Evolutionary conservation across 2,113 vertebrate species (phyloP).

Genomic region (Ameiurus melas): DNA sequence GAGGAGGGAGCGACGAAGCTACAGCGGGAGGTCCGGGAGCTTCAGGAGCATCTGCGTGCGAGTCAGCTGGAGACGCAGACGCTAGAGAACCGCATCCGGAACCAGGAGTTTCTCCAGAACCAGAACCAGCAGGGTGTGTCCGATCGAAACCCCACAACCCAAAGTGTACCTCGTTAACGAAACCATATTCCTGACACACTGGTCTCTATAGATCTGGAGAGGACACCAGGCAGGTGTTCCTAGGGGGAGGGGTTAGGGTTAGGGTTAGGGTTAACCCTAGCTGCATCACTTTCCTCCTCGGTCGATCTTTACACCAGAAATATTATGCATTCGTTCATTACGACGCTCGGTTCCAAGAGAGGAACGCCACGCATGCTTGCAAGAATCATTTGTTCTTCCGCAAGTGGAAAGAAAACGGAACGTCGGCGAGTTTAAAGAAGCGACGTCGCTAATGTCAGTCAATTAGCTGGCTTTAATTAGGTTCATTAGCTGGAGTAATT

Average conservation of each 20-base stretch:
- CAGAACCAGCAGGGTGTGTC: slow-evolving; percentile 72
- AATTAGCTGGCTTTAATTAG: neutral
- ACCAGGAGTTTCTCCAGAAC: slow-evolving; percentile 68
- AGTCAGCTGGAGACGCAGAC: slow-evolving; percentile 67
- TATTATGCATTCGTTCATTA: neutral
- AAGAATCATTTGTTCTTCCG: too few species aligned
- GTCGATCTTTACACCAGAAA: neutral
- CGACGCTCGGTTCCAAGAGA: neutral
- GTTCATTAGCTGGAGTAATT: neutral
- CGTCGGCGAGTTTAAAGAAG: neutral
- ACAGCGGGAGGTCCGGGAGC: slow-evolving; percentile 70
- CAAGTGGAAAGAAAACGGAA: neutral
- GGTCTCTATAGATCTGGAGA: too few species aligned
- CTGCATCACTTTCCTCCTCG: too few species aligned
- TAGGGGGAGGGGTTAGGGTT: too few species aligned
- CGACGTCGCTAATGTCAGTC: neutral
- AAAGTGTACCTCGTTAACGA: too few species aligned
- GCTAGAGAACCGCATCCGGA: slow-evolving; percentile 69
- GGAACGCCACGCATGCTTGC: neutral
- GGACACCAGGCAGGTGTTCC: too few species aligned
- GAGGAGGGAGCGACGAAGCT: slow-evolving; percentile 67
- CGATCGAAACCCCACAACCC: neutral
- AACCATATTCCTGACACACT: too few species aligned
- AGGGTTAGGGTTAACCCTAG: too few species aligned
- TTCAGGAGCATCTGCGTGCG: slow-evolving; percentile 61